These are phyloP conservation scores for Cathartes aura DNA, from an alignment of 2,113 vertebrate genomes.

Conservation along the genomic window DNA sequence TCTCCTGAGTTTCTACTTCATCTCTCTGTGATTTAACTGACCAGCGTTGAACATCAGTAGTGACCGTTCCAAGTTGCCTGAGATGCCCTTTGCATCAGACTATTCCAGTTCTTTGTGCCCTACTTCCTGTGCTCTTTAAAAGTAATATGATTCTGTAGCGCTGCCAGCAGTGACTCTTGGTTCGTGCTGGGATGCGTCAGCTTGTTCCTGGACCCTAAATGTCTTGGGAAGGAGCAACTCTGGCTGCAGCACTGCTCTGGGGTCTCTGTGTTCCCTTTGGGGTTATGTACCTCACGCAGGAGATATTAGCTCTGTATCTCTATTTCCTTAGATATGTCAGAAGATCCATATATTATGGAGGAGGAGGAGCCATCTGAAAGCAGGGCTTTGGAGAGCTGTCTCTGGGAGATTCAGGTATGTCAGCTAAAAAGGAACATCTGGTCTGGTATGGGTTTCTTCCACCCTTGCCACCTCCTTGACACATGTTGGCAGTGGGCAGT, in stretches of 20 bases:
- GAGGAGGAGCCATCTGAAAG: conserved; percentile 86
- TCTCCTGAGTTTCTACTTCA: not conserved
- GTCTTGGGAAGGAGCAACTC: not conserved
- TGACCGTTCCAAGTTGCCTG: not conserved
- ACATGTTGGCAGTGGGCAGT: rapidly evolving
- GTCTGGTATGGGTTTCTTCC: not conserved
- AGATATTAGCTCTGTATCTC: not conserved
- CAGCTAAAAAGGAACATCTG: not conserved
- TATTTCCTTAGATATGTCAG: conserved; percentile 71
- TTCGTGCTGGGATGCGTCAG: not conserved
- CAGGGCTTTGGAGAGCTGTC: conserved; percentile 90
- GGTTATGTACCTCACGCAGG: rapidly evolving
- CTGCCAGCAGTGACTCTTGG: not conserved
- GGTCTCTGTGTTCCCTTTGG: not conserved
- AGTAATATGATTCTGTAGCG: not conserved
- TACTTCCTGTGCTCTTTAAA: not conserved
- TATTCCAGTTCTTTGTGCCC: not conserved
- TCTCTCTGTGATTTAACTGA: not conserved
- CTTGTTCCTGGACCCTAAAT: not conserved
- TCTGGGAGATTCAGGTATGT: conserved; percentile 94
- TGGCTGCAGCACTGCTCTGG: not conserved
- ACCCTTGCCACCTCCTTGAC: not conserved
- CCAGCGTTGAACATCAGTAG: not conserved
- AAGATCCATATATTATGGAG: conserved; percentile 87
- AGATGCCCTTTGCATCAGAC: not conserved